phyloP scores from a whole-genome alignment of 2,113 vertebrate species.

The Neoarius graeffei region DNA sequence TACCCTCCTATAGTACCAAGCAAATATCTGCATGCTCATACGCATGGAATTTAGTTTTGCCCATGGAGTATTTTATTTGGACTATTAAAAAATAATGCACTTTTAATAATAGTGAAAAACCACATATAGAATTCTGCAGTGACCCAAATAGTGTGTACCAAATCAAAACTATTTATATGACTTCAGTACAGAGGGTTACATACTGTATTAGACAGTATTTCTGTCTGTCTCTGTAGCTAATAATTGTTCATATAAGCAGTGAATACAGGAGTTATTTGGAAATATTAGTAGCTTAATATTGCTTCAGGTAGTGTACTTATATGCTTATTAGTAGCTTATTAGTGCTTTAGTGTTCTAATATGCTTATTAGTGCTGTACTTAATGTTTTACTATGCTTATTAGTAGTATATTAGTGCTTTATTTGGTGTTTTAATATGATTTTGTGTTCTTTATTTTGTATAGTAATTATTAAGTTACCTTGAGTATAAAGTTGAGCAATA shows the following conservation, averaged over 20 bases:
- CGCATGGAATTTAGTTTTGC: neutral
- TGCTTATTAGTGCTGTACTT: too few species aligned
- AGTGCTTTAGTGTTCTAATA: neutral
- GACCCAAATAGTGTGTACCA: neutral
- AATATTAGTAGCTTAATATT: neutral
- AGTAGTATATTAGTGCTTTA: neutral
- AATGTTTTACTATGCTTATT: neutral
- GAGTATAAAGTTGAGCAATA: neutral
- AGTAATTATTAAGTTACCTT: neutral
- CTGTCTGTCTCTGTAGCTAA: neutral
- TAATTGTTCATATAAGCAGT: neutral
- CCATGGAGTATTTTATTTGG: neutral
- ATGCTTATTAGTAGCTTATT: neutral
- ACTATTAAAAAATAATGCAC: neutral
- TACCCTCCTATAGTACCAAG: neutral
- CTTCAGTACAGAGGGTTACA: neutral
- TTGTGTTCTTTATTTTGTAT: neutral
- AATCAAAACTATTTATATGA: neutral
- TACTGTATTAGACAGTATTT: neutral
- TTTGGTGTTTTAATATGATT: neutral
- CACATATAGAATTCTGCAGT: neutral
- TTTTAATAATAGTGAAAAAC: neutral
- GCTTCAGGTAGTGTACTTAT: neutral
- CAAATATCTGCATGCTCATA: neutral
- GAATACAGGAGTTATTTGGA: neutral